A percentile compares a stretch with the other conserved stretches of the same genome.
phyloP scores from a whole-genome alignment of 2,113 vertebrate species.

The Hymenochirus boettgeri region DNA sequence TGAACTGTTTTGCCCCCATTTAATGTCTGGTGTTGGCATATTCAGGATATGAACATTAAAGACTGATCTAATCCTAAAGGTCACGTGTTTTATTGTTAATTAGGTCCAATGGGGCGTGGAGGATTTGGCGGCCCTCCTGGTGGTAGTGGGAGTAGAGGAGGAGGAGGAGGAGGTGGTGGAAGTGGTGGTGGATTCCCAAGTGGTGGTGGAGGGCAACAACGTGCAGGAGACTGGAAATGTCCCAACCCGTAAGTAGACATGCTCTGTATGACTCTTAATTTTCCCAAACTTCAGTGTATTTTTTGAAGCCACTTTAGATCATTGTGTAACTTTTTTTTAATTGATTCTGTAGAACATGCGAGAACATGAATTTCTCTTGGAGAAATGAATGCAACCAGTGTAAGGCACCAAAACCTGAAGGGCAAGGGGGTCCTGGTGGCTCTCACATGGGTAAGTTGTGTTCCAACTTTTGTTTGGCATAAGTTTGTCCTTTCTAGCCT shows the following conservation, averaged over 20 bases:
- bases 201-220: conserved; percentile 70
- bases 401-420: conserved; percentile 80
- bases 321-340: neutral
- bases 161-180: conserved; percentile 54
- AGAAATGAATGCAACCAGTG: conserved; percentile 89
- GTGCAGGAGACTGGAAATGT: conserved; percentile 85
- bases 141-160: too few relatives aligned
- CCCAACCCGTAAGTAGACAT: conserved; percentile 74
- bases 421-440: conserved; percentile 69
- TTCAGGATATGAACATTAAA: too few relatives aligned
- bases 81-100: too few relatives aligned
- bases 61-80: too few relatives aligned
- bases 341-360: conserved; percentile 65
- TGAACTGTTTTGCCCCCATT: too few relatives aligned
- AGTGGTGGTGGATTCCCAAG: conserved; percentile 59
- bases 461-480: too few relatives aligned
- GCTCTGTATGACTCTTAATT: neutral
- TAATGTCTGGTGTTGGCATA: too few relatives aligned
- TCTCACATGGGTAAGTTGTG: conserved; percentile 66
- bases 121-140: conserved; percentile 70
- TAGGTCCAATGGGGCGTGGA: conserved; percentile 72
- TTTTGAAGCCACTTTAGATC: too few relatives aligned
- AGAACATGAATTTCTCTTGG: conserved; percentile 89
- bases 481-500: neutral
- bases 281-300: neutral